These are phyloP conservation scores for Cephus nigrinus DNA, from an alignment of 2,888 invertebrate species.

Conservation along the genomic window DNA sequence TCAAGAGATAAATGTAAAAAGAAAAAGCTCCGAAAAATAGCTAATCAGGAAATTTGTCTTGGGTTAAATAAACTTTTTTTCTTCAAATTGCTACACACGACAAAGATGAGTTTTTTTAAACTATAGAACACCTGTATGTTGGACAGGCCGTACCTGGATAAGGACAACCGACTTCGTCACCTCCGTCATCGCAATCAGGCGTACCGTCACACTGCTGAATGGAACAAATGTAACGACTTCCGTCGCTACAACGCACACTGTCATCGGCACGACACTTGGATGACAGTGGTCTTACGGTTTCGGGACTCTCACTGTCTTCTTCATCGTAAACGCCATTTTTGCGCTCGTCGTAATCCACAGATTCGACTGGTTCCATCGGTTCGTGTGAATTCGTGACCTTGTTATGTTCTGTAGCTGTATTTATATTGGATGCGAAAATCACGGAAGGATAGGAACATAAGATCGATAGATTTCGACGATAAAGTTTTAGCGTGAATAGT, in stretches of 20 bases:
- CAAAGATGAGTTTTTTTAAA: background rate
- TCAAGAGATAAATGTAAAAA: background rate
- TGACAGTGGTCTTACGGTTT: background rate
- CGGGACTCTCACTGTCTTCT: background rate
- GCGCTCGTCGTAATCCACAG: background rate
- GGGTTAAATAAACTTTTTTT: background rate
- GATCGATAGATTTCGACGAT: background rate
- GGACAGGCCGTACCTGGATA: conserved; percentile 33
- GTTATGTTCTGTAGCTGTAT: background rate
- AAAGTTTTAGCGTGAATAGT: background rate
- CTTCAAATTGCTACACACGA: background rate
- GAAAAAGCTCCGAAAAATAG: background rate
- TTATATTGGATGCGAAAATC: background rate
- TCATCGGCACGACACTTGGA: conserved; percentile 69
- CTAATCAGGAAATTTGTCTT: background rate
- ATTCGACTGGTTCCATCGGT: background rate
- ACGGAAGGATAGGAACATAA: background rate
- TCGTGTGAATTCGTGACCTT: background rate
- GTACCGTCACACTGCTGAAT: conserved; percentile 74
- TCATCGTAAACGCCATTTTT: background rate
- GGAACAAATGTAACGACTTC: conserved; percentile 69
- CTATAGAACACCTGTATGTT: background rate
- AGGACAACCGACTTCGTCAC: conserved; percentile 76
- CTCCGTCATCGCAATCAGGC: conserved; percentile 74
- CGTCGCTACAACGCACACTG: conserved; percentile 68